Conservation (phyloP, 2,888 invertebrate species). For the Actias luna region DNA sequence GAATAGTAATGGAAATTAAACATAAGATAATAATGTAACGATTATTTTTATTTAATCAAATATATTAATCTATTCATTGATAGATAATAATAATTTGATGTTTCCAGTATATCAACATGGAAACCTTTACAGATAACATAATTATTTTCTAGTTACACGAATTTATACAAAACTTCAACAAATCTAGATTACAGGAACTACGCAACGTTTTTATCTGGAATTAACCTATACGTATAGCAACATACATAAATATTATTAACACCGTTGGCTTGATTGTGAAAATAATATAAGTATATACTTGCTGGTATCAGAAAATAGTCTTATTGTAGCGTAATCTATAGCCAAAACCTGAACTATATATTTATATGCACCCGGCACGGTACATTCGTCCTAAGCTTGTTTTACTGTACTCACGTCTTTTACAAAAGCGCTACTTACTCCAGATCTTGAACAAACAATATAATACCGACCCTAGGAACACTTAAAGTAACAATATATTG, state of each 20-base stretch:
- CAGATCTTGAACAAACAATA: too few relatives aligned
- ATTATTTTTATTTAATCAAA: conserved; percentile 18
- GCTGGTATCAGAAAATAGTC: not conserved
- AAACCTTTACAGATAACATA: conserved; percentile 1
- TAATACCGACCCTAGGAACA: too few relatives aligned
- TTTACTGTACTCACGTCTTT: too few relatives aligned
- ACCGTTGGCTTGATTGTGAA: not conserved
- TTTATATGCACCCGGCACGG: too few relatives aligned
- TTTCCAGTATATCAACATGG: conserved; percentile 4
- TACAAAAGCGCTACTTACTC: too few relatives aligned
- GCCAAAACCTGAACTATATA: too few relatives aligned
- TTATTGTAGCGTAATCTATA: not conserved
- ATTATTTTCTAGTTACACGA: conserved; percentile 10
- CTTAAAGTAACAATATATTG: too few relatives aligned
- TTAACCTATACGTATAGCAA: not conserved
- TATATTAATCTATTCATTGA: conserved; percentile 15
- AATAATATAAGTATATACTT: too few relatives aligned
- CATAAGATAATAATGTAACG: conserved; percentile 5
- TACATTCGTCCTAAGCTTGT: too few relatives aligned
- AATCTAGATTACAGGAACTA: conserved; percentile 4
- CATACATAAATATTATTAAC: not conserved
- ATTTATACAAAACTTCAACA: not conserved
- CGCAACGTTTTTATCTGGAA: not conserved
- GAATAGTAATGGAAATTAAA: conserved; percentile 11
- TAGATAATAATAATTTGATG: conserved; percentile 15